Evolutionary conservation across 2,888 invertebrate genomes (phyloP).

Genomic region (Strigamia transsilvanica): DNA sequence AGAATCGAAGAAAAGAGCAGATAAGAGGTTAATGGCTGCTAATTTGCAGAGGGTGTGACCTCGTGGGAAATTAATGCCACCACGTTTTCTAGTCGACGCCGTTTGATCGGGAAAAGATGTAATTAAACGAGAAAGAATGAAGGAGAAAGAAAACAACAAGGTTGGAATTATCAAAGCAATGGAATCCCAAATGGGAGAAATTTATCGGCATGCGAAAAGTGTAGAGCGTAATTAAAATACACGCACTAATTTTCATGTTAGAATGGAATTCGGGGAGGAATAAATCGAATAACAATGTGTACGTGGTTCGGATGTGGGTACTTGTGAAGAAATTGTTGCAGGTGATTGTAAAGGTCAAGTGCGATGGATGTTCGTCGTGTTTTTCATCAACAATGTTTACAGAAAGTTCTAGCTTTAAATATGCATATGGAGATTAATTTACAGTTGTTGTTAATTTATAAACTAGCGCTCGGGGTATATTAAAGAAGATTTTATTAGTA

Average conservation of each 20-base stretch:
- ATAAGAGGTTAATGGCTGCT: slow-evolving; percentile 3
- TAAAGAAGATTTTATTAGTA: too few relatives aligned
- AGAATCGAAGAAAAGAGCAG: background rate
- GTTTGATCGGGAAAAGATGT: slow-evolving; percentile 15
- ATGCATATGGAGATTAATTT: too few relatives aligned
- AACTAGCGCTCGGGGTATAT: too few relatives aligned
- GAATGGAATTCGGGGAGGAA: background rate
- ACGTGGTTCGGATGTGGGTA: too few relatives aligned
- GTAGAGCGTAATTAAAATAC: background rate
- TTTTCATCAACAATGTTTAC: too few relatives aligned
- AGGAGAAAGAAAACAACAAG: background rate
- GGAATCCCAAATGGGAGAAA: slow-evolving; percentile 3
- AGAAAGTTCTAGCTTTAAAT: too few relatives aligned
- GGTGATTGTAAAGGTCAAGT: too few relatives aligned
- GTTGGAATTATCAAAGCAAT: background rate
- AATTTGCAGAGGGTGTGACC: slow-evolving; percentile 20
- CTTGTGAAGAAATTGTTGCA: too few relatives aligned
- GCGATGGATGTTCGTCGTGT: too few relatives aligned
- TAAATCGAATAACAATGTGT: background rate
- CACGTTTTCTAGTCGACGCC: slow-evolving; percentile 8
- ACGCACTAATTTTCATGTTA: background rate
- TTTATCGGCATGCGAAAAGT: background rate
- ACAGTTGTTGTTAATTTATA: too few relatives aligned
- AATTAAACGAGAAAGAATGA: slow-evolving; percentile 20
- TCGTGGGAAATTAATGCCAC: slow-evolving; percentile 15